Evolutionary conservation across 2,113 vertebrate genomes (phyloP), one percentile per base, ranked within the genome.

Genomic region (Anguilla japonica): DNA sequence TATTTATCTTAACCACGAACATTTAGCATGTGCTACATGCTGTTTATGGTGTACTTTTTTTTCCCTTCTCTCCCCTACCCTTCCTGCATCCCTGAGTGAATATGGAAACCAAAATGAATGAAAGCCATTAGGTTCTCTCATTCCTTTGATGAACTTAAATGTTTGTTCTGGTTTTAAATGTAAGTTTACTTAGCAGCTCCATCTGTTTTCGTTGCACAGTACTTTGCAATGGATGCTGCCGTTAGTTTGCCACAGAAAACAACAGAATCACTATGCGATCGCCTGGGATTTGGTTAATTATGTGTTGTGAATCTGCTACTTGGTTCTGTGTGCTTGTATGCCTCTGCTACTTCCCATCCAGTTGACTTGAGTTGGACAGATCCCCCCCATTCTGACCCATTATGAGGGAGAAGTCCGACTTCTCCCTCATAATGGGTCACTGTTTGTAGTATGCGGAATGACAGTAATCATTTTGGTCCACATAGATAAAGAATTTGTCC

Each of bases 211-310:
- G 90, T 89, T 87, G 84, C 85, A 41, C 20, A 20, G 46, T 15
- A 56, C 63, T 89, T 87, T 86, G 83, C 91, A 88, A 91, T 89
- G 83, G 91, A 94, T 93, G 90, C 90, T 90, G 90, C 89, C 90
- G 90, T 91, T 93, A 94, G 94, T 95, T 92, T 91, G 90, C 87
- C 88, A 88, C 88, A 89, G 86, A 90, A 92, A 93, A 92, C 93
- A 93, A 91, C 90, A 92, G 92, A 94, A 91, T 92, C 90, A 84
- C 89, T 85, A 88, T 88, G 83, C 78, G 84, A 90, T 91, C 94
- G 94, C n/a, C 85, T 90, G 93, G 93, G 95, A 95, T 89, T 39
- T 88, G 90, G 85, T 91, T 95, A 96, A 96, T 95, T 95, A 95
- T 88, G 88, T 94, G 92, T 94, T 95, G 89, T 87, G 92, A 95